phyloP scores from a whole-genome alignment of 2,888 invertebrate genomes.

The Mimachlamys varia region DNA sequence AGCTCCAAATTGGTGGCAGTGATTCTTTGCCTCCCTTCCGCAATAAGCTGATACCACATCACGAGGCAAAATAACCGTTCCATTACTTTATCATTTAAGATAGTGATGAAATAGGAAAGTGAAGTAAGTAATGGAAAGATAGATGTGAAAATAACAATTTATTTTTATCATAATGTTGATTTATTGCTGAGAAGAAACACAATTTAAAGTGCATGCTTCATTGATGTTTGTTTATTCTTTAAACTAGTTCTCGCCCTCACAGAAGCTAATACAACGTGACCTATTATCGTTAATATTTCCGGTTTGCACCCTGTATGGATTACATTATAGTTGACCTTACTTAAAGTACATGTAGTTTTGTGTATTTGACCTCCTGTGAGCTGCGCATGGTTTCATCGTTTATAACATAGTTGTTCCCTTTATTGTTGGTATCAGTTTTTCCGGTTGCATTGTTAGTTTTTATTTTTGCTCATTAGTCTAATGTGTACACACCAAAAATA shows the following conservation, averaged over 20 bases:
- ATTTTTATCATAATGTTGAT: background rate
- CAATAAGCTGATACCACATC: background rate
- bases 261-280: background rate
- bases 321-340: background rate
- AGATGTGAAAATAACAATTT: conserved; percentile 14
- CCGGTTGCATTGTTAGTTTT: too few relatives aligned
- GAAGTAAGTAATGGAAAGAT: background rate
- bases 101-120: background rate
- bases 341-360: background rate
- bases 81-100: background rate
- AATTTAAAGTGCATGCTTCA: background rate
- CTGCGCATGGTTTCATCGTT: background rate
- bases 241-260: background rate
- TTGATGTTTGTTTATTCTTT: background rate
- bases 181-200: background rate
- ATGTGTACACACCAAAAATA: too few relatives aligned
- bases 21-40: background rate
- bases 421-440: too few relatives aligned
- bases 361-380: background rate
- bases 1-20: background rate
- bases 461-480: too few relatives aligned
- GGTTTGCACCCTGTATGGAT: background rate
- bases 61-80: background rate
- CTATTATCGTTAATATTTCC: background rate
- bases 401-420: too few relatives aligned